Base-by-base conservation (phyloP, 2,888 invertebrate species). In the Chorisops tibialis region DNA sequence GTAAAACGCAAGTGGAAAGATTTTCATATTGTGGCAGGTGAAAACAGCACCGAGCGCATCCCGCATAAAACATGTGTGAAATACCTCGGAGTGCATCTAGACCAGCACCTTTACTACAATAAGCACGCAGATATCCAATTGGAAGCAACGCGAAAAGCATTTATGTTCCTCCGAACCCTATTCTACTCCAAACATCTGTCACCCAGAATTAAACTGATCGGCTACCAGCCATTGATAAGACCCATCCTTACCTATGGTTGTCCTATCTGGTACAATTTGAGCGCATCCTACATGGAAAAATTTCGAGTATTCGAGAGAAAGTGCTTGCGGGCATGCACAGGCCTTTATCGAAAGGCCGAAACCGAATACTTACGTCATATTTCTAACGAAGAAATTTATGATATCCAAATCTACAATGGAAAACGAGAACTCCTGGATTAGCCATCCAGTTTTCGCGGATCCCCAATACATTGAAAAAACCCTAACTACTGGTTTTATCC, bases 161-260 rank as follows among this genome's bases (percentile, higher is more conserved):
- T 14, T 35, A 50, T 24, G 50, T 5, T 35, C 16, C 30, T 30
- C 16, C 30, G 50, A 50, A 12, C 14, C 24, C 35, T 50, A 7
- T 50, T 50, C 24, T 35, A 50, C 16, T 50, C 50, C 5, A n/a
- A n/a, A n/a, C n/a, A n/a, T n/a, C n/a, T n/a, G n/a, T n/a, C n/a
- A n/a, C n/a, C n/a, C n/a, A n/a, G n/a, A n/a, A n/a, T n/a, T n/a
- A n/a, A n/a, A n/a, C n/a, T n/a, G n/a, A 48, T 18, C n/a, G 21
- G 38, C 19, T 52, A 52, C 39, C 21, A 52, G 22, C 11, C 37
- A 4, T 14, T 54, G 22, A 14, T 38, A 12, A 54, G 54, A 24
- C 54, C 54, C 9, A 39, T 54, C 21, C 12, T 54, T 5, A 54
- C 54, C 5, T 50, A 50, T 30, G 50, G 50, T 41, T 45, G 56